Conservation (phyloP, 2,888 invertebrate genomes). For the Spicauda simplicius region DNA sequence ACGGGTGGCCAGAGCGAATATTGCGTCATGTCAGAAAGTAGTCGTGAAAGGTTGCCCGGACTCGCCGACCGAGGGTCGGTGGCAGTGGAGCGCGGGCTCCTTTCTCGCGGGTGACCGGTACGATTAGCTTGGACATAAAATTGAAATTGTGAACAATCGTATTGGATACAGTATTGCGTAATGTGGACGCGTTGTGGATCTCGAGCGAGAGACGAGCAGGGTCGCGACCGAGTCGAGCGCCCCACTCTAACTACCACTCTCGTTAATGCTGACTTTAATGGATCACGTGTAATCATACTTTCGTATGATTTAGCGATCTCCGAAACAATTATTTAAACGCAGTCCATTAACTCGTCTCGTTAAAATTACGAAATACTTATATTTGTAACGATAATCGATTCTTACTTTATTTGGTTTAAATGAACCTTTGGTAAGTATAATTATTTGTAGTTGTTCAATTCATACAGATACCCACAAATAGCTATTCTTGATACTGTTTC, state of each 20-base stretch:
- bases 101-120: slow-evolving; percentile 60
- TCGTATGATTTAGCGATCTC: slow-evolving; percentile 60
- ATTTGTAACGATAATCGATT: background rate
- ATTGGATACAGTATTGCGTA: slow-evolving; percentile 55
- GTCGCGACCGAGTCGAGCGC: slow-evolving; percentile 40
- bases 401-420: background rate
- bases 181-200: slow-evolving; percentile 42
- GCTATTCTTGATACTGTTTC: too few relatives aligned
- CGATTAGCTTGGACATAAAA: slow-evolving; percentile 62
- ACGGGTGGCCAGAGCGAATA: slow-evolving; percentile 48
- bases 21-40: slow-evolving; percentile 74
- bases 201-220: slow-evolving; percentile 28
- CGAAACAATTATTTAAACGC: slow-evolving; percentile 55
- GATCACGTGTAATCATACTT: slow-evolving; percentile 67
- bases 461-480: too few relatives aligned
- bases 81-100: slow-evolving; percentile 54
- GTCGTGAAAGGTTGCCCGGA: slow-evolving; percentile 74
- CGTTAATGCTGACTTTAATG: slow-evolving; percentile 64
- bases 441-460: too few relatives aligned
- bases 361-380: slow-evolving; percentile 10
- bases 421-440: too few relatives aligned
- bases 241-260: slow-evolving; percentile 45
- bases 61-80: slow-evolving; percentile 48
- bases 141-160: slow-evolving; percentile 63
- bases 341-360: slow-evolving; percentile 22